Percentiles rank a stretch among this genome's conserved stretches.
Conservation (phyloP, 1,140 invertebrate species). For the Eulimnadia texana region DNA sequence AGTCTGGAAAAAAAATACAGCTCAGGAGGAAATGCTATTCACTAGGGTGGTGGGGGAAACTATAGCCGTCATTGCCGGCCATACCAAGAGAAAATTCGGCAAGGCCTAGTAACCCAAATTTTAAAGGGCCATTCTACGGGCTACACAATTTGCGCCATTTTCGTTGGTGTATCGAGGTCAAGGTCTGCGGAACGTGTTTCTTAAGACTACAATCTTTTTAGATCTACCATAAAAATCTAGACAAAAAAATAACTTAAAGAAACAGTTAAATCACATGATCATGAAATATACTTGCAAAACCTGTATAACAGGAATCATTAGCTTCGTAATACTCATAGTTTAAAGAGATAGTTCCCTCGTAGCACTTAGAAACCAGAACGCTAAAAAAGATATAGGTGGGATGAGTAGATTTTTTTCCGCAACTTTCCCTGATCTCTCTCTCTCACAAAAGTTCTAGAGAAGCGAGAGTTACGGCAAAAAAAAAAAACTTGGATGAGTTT, state of each 20-base stretch:
- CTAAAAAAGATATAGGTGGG: no score
- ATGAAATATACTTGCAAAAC: no score
- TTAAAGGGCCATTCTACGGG: not conserved
- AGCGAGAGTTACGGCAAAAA: no score
- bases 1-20: not conserved
- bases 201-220: not conserved
- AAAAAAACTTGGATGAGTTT: no score
- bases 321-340: no score
- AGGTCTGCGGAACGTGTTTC: not conserved
- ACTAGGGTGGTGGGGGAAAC: not conserved
- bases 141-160: not conserved
- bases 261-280: no score
- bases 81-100: not conserved
- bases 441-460: no score
- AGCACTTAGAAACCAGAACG: no score
- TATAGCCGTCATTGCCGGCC: not conserved
- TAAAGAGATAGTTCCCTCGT: no score
- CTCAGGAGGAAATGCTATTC: not conserved
- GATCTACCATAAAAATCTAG: not conserved
- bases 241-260: not conserved
- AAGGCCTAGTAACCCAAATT: not conserved
- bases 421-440: no score
- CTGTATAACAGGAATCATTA: no score
- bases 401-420: no score
- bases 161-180: not conserved